Base-by-base conservation (phyloP, 2,888 invertebrate species). In the Microctonus aethiopoides region DNA sequence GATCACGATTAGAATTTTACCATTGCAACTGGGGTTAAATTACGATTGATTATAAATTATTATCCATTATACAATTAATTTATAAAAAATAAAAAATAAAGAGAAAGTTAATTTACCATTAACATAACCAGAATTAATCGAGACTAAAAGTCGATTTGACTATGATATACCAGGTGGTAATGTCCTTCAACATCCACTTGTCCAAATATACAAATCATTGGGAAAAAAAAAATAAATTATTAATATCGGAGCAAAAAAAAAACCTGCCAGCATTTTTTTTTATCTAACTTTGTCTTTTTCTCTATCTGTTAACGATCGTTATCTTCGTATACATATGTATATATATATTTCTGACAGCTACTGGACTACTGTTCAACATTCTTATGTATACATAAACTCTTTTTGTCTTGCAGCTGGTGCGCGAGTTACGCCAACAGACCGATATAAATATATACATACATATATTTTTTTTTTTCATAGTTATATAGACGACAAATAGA, bases 331-430 rank as follows among this genome's bases (percentile, higher is more conserved):
- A n/a, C n/a, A n/a, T n/a, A n/a, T n/a, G n/a, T n/a, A n/a, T n/a
- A n/a, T n/a, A 3, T 3, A 29, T 68, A 52, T 46, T 60, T 61
- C 59, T 71, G 75, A 75, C 73, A 73, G 70, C 67, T 52, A 68
- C 61, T 26, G 70, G 66, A 69, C 74, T 74, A 68, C 68, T 41
- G 71, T 73, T 67, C 68, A 16, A 67, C 32, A 68, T 32, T 56
- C 46, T 56, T 63, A 22, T 63, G 60, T 57, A 16, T 68, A 63
- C 46, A 16, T 68, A 64, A 34, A 60, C 39, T 24, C 11, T 26
- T 24, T 26, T 61, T 61, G 22, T 39, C 13, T 39, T 22, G n/a
- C 54, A 64, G 36, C 36, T 41, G 24, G 11, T 13, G 20, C 20
- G 41, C 51, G 66, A 20, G 56, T 65, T 65, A 57, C 56, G 29